These are phyloP conservation scores for Arctia plantaginis DNA, from an alignment of 2,888 invertebrate species.

Conservation along the genomic window DNA sequence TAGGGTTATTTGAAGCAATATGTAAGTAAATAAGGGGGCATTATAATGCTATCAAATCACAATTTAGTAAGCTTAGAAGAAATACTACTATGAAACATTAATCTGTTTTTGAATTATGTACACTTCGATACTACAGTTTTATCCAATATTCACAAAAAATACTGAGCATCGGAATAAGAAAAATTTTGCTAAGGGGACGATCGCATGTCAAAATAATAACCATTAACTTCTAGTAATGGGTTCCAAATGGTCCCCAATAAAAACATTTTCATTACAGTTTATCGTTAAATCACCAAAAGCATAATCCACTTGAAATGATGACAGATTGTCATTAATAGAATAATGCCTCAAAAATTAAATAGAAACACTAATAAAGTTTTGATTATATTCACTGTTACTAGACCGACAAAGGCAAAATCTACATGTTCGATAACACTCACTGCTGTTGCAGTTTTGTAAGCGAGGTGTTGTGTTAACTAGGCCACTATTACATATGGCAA, in stretches of 20 bases:
- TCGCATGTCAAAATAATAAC: slow-evolving; percentile 59
- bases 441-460: too few relatives aligned
- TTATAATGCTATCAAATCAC: neutral
- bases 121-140: neutral
- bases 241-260: slow-evolving; percentile 60
- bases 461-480: too few relatives aligned
- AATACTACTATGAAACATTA: neutral
- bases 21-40: neutral
- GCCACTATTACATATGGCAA: too few relatives aligned
- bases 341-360: neutral
- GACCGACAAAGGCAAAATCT: too few relatives aligned
- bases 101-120: slow-evolving; percentile 2
- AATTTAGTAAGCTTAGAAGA: neutral
- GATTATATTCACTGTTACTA: too few relatives aligned
- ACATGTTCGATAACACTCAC: too few relatives aligned
- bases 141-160: slow-evolving; percentile 2
- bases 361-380: too few relatives aligned
- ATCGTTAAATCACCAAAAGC: slow-evolving; percentile 52
- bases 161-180: slow-evolving; percentile 15
- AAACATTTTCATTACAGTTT: slow-evolving; percentile 56
- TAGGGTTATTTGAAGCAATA: neutral
- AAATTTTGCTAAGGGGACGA: slow-evolving; percentile 42
- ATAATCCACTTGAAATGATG: slow-evolving; percentile 35
- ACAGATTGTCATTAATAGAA: slow-evolving; percentile 16
- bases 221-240: slow-evolving; percentile 52